Evolutionary conservation across 1,140 invertebrate genomes (phyloP).

Genomic region (Neodiprion pinetum): DNA sequence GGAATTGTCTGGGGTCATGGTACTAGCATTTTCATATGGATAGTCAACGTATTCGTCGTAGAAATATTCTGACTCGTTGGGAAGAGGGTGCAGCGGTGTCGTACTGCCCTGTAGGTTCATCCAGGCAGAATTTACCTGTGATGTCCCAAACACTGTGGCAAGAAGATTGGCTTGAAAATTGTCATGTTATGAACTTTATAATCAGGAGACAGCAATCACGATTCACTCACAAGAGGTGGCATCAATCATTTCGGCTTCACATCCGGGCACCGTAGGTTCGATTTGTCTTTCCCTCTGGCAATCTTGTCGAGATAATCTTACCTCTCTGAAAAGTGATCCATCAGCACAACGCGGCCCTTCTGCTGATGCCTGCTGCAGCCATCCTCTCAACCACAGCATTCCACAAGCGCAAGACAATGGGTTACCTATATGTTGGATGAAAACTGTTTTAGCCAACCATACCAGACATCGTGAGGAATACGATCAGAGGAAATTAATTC

Average conservation of each 20-base stretch:
- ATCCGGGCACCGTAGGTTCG: constrained; percentile 66
- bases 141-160: constrained; percentile 29
- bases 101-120: constrained; percentile 48
- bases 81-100: constrained; percentile 63
- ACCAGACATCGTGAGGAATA: no score
- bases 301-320: constrained; percentile 72
- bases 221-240: constrained; percentile 51
- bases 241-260: constrained; percentile 69
- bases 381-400: constrained; percentile 82
- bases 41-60: constrained; percentile 84
- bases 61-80: constrained; percentile 78
- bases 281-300: constrained; percentile 66
- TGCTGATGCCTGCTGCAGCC: constrained; percentile 75
- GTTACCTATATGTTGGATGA: constrained; percentile 68
- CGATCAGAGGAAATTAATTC: no score
- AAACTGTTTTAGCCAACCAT: no score
- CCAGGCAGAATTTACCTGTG: constrained; percentile 36
- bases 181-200: constrained; percentile 1
- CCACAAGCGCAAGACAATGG: constrained; percentile 81
- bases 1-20: constrained; percentile 33
- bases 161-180: constrained; percentile 15
- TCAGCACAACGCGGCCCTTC: constrained; percentile 78
- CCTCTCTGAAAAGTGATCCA: constrained; percentile 74
- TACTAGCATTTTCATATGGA: constrained; percentile 66
- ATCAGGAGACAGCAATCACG: not conserved